These are phyloP conservation scores for Neogale vison DNA, from an alignment of 2,113 vertebrate genomes.

Conservation along the genomic window DNA sequence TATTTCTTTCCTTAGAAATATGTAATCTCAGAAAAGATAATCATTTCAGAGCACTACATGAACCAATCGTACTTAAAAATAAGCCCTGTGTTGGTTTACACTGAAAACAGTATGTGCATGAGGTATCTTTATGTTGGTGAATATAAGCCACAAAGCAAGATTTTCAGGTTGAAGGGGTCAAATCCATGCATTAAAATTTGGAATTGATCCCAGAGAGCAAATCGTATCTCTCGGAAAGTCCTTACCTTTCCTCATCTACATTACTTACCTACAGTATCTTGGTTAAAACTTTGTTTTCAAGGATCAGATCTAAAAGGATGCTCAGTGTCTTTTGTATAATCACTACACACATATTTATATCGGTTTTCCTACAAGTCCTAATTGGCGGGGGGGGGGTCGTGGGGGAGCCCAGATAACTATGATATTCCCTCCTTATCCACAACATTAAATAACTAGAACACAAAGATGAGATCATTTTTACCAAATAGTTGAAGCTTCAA, in stretches of 20 bases:
- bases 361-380: not conserved
- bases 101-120: not conserved
- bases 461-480: not conserved
- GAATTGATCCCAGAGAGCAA: not conserved
- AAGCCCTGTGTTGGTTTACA: constrained; percentile 21
- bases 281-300: not conserved
- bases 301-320: not conserved
- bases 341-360: not conserved
- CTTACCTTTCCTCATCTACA: not conserved
- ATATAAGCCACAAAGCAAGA: not conserved
- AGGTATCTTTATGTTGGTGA: not conserved
- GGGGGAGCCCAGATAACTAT: not conserved
- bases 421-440: not conserved
- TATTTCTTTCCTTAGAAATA: not conserved
- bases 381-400: not conserved
- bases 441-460: not conserved
- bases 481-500: not conserved
- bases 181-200: not conserved
- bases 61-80: not conserved
- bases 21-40: not conserved
- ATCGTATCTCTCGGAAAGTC: not conserved
- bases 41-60: not conserved
- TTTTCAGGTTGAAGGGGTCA: not conserved
- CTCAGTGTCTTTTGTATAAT: not conserved
- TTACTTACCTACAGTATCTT: not conserved